A percentile compares a stretch with the other conserved stretches of the same genome.
These are phyloP conservation scores for Chaetodon auriga DNA, from an alignment of 2,113 vertebrate genomes.

Conservation along the genomic window DNA sequence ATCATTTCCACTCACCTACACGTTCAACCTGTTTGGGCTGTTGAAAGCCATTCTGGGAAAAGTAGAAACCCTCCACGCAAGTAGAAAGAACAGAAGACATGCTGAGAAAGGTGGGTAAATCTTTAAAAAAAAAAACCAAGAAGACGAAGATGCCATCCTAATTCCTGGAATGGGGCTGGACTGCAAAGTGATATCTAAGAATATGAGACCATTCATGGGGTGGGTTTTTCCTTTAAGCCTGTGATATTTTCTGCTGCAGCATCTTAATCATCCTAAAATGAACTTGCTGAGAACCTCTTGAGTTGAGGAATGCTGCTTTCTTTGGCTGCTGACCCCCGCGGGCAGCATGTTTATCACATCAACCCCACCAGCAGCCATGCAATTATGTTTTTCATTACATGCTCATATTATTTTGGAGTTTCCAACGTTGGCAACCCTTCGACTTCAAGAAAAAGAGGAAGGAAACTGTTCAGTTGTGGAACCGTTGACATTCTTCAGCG, in stretches of 20 bases:
- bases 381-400: conserved; percentile 43
- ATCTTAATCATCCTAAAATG: conserved; percentile 48
- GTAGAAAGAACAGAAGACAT: conserved; percentile 2
- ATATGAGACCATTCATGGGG: conserved; percentile 5
- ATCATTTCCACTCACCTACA: conserved; percentile 3
- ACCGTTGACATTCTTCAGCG: neutral
- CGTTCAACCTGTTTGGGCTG: neutral
- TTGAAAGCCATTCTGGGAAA: conserved; percentile 19
- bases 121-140: neutral
- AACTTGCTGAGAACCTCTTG: conserved; percentile 39
- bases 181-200: neutral
- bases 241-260: conserved; percentile 42
- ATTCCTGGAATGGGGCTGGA: conserved; percentile 23
- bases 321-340: conserved; percentile 49
- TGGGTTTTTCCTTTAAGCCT: conserved; percentile 35
- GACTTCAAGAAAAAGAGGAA: conserved; percentile 49
- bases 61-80: neutral
- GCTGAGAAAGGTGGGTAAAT: conserved; percentile 7
- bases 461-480: conserved; percentile 31
- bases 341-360: conserved; percentile 34
- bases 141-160: neutral
- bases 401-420: conserved; percentile 39
- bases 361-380: conserved; percentile 1
- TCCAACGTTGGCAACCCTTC: conserved; percentile 3
- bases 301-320: conserved; percentile 48